Evolutionary conservation across 92 coral and sea anemone genomes (phyloP).

Genomic region (Porites evermanni): DNA sequence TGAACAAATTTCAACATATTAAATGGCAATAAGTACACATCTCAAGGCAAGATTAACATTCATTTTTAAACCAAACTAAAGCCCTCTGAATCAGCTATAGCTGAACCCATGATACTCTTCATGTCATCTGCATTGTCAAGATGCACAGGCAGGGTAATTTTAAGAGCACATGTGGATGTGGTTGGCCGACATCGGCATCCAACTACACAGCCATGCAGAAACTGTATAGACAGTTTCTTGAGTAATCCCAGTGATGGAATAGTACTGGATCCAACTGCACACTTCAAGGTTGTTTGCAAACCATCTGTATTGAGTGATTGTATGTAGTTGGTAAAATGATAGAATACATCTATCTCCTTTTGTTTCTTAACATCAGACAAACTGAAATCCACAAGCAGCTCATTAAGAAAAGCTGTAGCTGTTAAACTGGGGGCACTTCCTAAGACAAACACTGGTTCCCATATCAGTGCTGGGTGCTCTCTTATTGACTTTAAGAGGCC

Average conservation of each 20-base stretch:
- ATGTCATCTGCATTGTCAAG: conserved; percentile 59
- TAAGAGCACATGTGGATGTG: conserved; percentile 63
- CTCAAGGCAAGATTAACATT: too few species aligned
- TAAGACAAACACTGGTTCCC: conserved; percentile 57
- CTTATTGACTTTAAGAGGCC: conserved; percentile 56
- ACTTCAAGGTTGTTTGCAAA: conserved; percentile 50
- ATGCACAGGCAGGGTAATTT: conserved; percentile 53
- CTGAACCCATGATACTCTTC: conserved; percentile 60
- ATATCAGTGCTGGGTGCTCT: conserved; percentile 41
- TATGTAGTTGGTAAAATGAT: conserved; percentile 39
- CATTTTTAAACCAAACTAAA: conserved; percentile 54
- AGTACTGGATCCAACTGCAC: conserved; percentile 57
- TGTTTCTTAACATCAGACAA: conserved; percentile 48
- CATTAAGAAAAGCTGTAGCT: conserved; percentile 55
- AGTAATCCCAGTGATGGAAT: conserved; percentile 68
- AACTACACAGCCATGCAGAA: conserved; percentile 57
- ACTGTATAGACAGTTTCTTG: conserved; percentile 53
- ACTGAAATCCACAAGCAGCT: conserved; percentile 50
- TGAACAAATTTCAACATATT: too few species aligned
- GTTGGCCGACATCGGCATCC: conserved; percentile 68
- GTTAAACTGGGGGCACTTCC: conserved; percentile 41
- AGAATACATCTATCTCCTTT: conserved; percentile 51
- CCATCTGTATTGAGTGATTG: conserved; percentile 45
- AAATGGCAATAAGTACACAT: too few species aligned
- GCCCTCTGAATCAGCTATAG: conserved; percentile 60